Percentiles rank a stretch among this genome's conserved stretches.
Evolutionary conservation across 2,797 vertebrate genomes (phyloP).

Genomic region (Sebastes goodei): DNA sequence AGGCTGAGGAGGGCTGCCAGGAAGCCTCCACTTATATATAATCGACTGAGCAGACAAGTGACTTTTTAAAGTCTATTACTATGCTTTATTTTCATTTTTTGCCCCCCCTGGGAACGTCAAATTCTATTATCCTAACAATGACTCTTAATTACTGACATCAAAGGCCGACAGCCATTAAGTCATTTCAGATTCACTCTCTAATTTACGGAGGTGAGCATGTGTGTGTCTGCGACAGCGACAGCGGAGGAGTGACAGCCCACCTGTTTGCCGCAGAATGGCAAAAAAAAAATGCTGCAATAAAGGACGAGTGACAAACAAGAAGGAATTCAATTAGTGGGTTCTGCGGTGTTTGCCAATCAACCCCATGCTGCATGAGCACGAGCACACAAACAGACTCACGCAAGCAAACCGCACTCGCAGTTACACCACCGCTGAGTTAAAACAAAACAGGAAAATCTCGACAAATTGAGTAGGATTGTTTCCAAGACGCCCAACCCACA

Average conservation of each 20-base stretch:
- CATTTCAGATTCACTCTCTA: constrained; percentile 67
- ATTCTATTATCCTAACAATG: constrained; percentile 72
- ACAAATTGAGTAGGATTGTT: constrained; percentile 49
- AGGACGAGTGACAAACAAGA: constrained; percentile 71
- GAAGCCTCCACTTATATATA: constrained; percentile 18
- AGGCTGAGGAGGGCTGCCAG: constrained; percentile 8
- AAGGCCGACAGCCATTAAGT: constrained; percentile 64
- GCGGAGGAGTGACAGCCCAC: constrained; percentile 68
- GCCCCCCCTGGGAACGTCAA: constrained; percentile 40
- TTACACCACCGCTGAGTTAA: constrained; percentile 16
- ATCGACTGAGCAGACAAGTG: constrained; percentile 32
- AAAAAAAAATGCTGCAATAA: constrained; percentile 61
- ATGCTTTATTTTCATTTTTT: constrained; percentile 34
- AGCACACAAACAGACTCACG: constrained; percentile 23
- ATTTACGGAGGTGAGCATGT: constrained; percentile 54
- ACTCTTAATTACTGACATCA: constrained; percentile 78
- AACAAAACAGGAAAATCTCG: constrained; percentile 32
- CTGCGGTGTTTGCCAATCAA: constrained; percentile 69
- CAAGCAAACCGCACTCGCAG: not conserved
- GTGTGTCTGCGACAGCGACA: constrained; percentile 43
- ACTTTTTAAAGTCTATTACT: constrained; percentile 31
- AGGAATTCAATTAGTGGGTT: constrained; percentile 76
- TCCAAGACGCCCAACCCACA: constrained; percentile 26
- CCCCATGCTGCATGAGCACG: constrained; percentile 25
- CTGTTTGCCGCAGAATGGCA: constrained; percentile 75